Evolutionary conservation across 2,113 vertebrate species (phyloP).

Genomic region (Apus apus): DNA sequence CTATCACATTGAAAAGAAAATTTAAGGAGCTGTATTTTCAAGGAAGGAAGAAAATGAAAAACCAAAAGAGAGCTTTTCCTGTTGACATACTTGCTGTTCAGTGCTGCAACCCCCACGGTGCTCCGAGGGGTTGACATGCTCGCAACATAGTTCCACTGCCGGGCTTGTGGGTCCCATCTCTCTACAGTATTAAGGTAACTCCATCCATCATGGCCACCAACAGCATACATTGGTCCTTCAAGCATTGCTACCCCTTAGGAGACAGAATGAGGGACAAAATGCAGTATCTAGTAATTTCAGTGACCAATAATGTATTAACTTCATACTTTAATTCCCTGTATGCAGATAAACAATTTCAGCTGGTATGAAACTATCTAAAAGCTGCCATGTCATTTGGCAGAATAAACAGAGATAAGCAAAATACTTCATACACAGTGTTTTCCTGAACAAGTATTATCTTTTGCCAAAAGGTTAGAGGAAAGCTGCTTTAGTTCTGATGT

Average conservation of each 20-base stretch:
- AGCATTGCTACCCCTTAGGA: conserved; percentile 90
- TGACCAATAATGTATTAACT: background rate
- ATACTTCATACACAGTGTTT: background rate
- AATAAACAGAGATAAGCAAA: background rate
- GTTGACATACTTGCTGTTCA: conserved; percentile 91
- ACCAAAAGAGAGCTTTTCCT: background rate
- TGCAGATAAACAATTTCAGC: background rate
- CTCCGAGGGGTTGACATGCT: conserved; percentile 97
- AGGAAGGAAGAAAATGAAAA: background rate
- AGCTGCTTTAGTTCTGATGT: conserved; percentile 1
- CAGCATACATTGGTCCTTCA: conserved; percentile 98
- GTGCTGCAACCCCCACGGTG: conserved; percentile 91
- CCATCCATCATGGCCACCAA: conserved; percentile 97
- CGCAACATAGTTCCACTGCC: conserved; percentile 98
- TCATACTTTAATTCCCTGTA: background rate
- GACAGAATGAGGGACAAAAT: background rate
- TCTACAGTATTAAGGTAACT: conserved; percentile 98
- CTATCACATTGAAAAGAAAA: background rate
- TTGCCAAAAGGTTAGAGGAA: conserved; percentile 31
- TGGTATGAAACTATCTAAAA: background rate
- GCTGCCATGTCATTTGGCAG: background rate
- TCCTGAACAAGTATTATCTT: background rate
- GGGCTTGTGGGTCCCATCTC: conserved; percentile 95
- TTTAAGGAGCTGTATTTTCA: background rate
- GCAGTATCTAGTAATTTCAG: background rate